Percentiles rank a stretch among this genome's conserved stretches.
These are phyloP conservation scores for Triops cancriformis DNA, from an alignment of 1,140 invertebrate genomes.

Conservation along the genomic window DNA sequence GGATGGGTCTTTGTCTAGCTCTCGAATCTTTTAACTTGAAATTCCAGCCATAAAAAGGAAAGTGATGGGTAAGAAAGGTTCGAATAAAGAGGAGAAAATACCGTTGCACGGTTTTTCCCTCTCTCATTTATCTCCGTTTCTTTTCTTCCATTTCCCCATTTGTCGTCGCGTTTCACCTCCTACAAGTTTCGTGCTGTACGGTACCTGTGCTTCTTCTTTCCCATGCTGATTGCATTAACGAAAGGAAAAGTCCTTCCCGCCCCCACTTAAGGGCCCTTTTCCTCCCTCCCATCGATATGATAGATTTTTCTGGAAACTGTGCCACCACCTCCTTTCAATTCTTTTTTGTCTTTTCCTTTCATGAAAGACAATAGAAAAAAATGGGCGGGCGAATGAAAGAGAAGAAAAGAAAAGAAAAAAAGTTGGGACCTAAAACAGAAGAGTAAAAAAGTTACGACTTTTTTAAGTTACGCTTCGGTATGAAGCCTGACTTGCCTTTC, in stretches of 20 bases:
- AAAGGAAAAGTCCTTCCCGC: neutral
- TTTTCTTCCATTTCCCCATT: neutral
- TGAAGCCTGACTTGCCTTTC: slow-evolving; percentile 5
- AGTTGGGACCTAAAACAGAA: neutral
- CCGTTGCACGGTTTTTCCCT: neutral
- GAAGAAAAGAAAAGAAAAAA: neutral
- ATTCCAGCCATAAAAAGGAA: neutral
- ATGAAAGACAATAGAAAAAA: neutral
- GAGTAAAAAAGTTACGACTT: neutral
- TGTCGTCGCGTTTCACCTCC: neutral
- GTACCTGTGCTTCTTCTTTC: neutral
- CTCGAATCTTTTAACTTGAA: neutral
- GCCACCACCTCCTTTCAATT: neutral
- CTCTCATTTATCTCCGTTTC: neutral
- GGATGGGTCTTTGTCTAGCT: no score
- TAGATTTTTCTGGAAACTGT: neutral
- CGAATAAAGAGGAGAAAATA: neutral
- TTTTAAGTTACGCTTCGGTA: slow-evolving; percentile 3
- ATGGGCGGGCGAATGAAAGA: neutral
- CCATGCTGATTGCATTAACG: neutral
- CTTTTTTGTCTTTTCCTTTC: neutral
- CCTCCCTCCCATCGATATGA: neutral
- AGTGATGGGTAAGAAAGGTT: neutral
- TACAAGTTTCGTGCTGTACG: neutral
- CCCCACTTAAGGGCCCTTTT: no score